Evolutionary conservation across 2,797 vertebrate species (phyloP).

Genomic region (Chaenodraco wilsoni): DNA sequence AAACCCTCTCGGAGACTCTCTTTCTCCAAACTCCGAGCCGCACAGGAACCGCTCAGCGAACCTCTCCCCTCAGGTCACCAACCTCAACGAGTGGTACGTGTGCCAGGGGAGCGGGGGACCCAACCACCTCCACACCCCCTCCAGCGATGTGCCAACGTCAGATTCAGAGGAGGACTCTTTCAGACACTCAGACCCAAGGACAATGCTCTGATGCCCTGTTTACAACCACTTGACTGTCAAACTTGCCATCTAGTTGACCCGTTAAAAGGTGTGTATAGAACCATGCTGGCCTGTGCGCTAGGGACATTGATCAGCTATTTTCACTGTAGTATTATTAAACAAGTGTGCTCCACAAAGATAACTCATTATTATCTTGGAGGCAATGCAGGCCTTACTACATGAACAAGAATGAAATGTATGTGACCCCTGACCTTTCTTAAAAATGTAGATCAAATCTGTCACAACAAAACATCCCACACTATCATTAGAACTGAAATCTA

Average conservation of each 20-base stretch:
- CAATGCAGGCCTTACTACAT: conserved; percentile 27
- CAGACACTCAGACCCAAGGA: conserved; percentile 90
- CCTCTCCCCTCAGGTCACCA: conserved; percentile 96
- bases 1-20: conserved; percentile 85
- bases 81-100: conserved; percentile 99
- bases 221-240: conserved; percentile 58
- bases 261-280: conserved; percentile 29
- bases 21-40: conserved; percentile 86
- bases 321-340: conserved; percentile 39
- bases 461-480: conserved; percentile 21
- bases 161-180: conserved; percentile 93
- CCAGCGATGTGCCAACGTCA: conserved; percentile 91
- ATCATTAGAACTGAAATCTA: conserved; percentile 10
- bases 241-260: conserved; percentile 26
- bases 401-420: conserved; percentile 42
- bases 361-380: conserved; percentile 25
- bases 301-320: conserved; percentile 41
- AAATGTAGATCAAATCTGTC: conserved; percentile 21
- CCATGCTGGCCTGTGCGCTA: conserved; percentile 37
- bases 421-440: conserved; percentile 58
- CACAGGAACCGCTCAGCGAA: conserved; percentile 87
- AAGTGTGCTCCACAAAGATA: conserved; percentile 21
- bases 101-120: conserved; percentile 92
- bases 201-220: conserved; percentile 87
- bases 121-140: conserved; percentile 91